Conservation (phyloP, 2,888 invertebrate genomes). For the Chloroclysta siterata region DNA sequence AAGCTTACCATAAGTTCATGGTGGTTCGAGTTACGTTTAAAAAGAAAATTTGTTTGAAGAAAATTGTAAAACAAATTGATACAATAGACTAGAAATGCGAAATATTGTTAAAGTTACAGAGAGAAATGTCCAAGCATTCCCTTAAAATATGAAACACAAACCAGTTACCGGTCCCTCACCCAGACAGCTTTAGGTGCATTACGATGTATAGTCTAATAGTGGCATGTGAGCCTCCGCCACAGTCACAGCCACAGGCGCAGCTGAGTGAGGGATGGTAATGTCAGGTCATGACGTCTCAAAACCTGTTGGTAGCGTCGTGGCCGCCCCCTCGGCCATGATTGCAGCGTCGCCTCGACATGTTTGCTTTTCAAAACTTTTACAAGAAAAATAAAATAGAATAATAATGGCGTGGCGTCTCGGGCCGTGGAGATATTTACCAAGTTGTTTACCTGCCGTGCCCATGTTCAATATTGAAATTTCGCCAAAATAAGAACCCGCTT, state of each 20-base stretch:
- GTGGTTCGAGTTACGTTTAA: conserved; percentile 62
- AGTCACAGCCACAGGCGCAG: background rate
- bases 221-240: background rate
- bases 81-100: conserved; percentile 59
- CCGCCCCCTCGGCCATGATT: conserved; percentile 84
- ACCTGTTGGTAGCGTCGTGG: conserved; percentile 78
- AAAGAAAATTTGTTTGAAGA: conserved; percentile 58
- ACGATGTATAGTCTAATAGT: conserved; percentile 15
- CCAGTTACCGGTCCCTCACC: conserved; percentile 62
- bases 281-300: conserved; percentile 71
- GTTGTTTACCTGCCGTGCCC: conserved; percentile 99
- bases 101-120: conserved; percentile 52
- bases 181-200: conserved; percentile 27
- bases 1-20: conserved; percentile 70
- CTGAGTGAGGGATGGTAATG: conserved; percentile 27
- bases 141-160: conserved; percentile 57
- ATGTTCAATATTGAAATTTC: conserved; percentile 99
- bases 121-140: conserved; percentile 69
- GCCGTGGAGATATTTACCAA: conserved; percentile 94
- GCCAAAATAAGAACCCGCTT: conserved; percentile 99
- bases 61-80: conserved; percentile 57
- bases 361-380: conserved; percentile 79
- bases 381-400: conserved; percentile 73
- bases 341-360: conserved; percentile 83
- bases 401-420: conserved; percentile 85